Evolutionary conservation across 1,140 invertebrate species (phyloP).

Genomic region (Potamilus streckersoni): DNA sequence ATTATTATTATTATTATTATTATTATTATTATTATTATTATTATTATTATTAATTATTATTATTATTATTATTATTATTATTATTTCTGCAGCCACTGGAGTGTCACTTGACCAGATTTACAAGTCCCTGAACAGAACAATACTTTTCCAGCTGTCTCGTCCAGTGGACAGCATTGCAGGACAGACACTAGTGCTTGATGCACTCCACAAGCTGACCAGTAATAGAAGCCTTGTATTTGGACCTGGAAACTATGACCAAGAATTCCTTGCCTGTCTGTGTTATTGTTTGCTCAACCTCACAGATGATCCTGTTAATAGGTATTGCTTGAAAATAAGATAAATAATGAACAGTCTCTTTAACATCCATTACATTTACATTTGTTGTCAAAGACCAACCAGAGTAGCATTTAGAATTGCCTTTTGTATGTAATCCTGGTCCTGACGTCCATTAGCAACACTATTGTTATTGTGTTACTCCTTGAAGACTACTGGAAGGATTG

Average conservation of each 20-base stretch:
- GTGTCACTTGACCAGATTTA: slow-evolving; percentile 82
- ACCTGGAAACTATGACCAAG: slow-evolving; percentile 92
- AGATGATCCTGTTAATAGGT: slow-evolving; percentile 87
- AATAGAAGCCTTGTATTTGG: slow-evolving; percentile 88
- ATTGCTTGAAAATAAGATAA: slow-evolving; percentile 10
- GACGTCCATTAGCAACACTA: no score
- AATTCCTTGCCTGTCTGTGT: slow-evolving; percentile 95
- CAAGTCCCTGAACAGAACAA: slow-evolving; percentile 92
- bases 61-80: neutral
- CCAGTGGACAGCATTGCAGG: slow-evolving; percentile 84
- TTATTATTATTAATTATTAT: slow-evolving; percentile 2
- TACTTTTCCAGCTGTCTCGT: slow-evolving; percentile 92
- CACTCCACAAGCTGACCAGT: slow-evolving; percentile 91
- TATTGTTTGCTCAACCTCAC: slow-evolving; percentile 96
- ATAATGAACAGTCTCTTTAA: no score
- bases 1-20: no score
- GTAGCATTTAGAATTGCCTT: no score
- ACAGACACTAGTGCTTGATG: slow-evolving; percentile 92
- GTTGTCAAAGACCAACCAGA: no score
- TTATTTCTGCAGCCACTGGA: slow-evolving; percentile 62
- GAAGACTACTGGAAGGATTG: no score
- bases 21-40: neutral
- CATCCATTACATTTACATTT: no score
- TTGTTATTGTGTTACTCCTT: no score
- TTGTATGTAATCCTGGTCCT: no score